Conservation (phyloP, 1,140 invertebrate genomes). For the Atta cephalotes region DNA sequence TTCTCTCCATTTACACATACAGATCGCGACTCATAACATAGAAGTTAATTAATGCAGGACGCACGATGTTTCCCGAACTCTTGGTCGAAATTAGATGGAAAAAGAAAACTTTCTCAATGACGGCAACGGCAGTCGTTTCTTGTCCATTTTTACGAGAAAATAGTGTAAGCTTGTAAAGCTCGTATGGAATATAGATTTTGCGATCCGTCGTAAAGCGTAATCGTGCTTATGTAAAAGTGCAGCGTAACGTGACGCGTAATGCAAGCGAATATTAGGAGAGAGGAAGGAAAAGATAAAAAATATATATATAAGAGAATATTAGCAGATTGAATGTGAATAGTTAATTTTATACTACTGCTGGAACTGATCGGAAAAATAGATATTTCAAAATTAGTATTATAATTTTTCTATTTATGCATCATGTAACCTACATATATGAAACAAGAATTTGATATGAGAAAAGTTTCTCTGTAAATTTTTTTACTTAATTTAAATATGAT, state of each 20-base stretch:
- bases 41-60: conserved; percentile 14
- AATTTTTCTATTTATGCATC: not conserved
- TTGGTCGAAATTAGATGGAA: conserved; percentile 37
- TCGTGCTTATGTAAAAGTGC: conserved; percentile 47
- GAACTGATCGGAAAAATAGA: not conserved
- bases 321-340: conserved; percentile 1
- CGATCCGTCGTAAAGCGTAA: conserved; percentile 32
- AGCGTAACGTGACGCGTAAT: conserved; percentile 22
- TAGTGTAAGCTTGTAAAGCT: conserved; percentile 41
- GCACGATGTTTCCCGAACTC: conserved; percentile 15
- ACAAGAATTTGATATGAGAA: not conserved
- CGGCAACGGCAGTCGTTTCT: not conserved
- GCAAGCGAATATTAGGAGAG: not conserved
- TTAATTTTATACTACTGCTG: not conserved
- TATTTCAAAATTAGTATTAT: not conserved
- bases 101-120: conserved; percentile 35
- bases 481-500: conserved; percentile 33
- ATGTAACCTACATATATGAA: not conserved
- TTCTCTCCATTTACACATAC: not conserved
- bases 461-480: not conserved
- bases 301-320: not conserved
- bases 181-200: conserved; percentile 42
- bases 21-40: not conserved
- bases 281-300: not conserved
- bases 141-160: conserved; percentile 37